A percentile compares a stretch with the other conserved stretches of the same genome.
phyloP scores from a whole-genome alignment of 92 coral and sea anemone species.

The Zoanthus solanderi region DNA sequence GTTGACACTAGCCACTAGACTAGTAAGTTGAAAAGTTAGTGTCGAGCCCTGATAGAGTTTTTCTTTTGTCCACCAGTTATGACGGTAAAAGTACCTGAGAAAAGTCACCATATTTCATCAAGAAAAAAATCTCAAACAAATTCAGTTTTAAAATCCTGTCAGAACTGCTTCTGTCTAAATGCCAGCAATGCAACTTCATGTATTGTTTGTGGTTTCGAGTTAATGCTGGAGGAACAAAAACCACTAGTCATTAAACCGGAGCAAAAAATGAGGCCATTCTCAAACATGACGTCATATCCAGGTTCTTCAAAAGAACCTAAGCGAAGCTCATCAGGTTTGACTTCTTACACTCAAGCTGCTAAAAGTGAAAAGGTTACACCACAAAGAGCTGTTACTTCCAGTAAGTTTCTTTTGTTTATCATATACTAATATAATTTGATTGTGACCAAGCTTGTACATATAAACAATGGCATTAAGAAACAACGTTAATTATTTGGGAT shows the following conservation, averaged over 20 bases:
- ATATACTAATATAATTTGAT: too few species aligned
- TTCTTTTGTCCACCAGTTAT: neutral
- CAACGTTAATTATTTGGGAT: too few species aligned
- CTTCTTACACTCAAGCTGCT: neutral
- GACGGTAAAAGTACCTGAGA: neutral
- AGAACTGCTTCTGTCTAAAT: conserved; percentile 74
- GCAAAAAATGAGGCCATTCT: conserved; percentile 9
- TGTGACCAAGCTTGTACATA: too few species aligned
- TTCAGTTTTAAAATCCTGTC: conserved; percentile 65
- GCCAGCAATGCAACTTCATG: conserved; percentile 60
- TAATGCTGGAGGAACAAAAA: neutral
- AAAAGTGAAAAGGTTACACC: neutral
- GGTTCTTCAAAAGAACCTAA: neutral
- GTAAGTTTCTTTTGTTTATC: neutral
- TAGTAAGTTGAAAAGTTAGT: too few species aligned
- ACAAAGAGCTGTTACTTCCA: neutral
- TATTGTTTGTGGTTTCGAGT: conserved; percentile 64
- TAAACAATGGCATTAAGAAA: too few species aligned
- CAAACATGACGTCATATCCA: neutral
- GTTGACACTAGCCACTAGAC: too few species aligned
- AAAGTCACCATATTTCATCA: neutral
- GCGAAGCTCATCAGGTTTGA: neutral
- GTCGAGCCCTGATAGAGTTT: neutral
- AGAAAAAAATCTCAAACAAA: conserved; percentile 33
- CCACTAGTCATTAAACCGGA: neutral